Evolutionary conservation across 2,888 invertebrate species (phyloP), one percentile per base, ranked within the genome.

Genomic region (Eledona agricola): DNA sequence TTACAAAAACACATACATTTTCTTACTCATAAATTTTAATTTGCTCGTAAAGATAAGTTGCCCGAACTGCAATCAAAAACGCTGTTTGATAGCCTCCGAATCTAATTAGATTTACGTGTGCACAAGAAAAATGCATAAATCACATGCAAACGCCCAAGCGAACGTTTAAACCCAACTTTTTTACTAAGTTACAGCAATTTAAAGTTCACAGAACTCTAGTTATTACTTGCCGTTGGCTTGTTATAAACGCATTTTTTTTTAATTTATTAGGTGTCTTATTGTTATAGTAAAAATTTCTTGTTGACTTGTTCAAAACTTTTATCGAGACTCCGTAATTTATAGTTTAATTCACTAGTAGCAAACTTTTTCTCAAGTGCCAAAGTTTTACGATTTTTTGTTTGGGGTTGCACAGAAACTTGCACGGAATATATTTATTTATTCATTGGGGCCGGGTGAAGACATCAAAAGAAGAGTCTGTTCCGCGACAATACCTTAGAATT

Each of bases 131-230:
- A 49, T 51, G 34, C 31, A 59, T 57, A 60, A 58, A 56, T 60
- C 51, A 54, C 20, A 52, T 47, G 43, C 34, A 50, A 54, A 58
- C 50, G 50, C 46, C 46, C 25, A 26, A 37, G 17, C 42, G 49
- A 60, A 51, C 51, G 49, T 54, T 58, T 35, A 47, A 51, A 50
- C 32, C 34, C 32, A 56, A 55, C 31, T 56, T 58, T 52, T 56
- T 57, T 52, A 46, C 25, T 13, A 47, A 23, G 55, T 60, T 37
- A 43, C 28, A 43, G 55, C 45, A 58, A 60, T 57, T 58, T 58
- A 55, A 60, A 58, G 56, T 58, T 60, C 10, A 31, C 19, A 49
- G 40, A 40, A 38, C 26, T 43, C 23, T 23, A 43, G 49, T 45
- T 55, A 46, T 37, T 53, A 20, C 46, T 58, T 22, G 47, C 35